Base-by-base conservation (phyloP, 2,797 vertebrate species). In the Lates japonicus region DNA sequence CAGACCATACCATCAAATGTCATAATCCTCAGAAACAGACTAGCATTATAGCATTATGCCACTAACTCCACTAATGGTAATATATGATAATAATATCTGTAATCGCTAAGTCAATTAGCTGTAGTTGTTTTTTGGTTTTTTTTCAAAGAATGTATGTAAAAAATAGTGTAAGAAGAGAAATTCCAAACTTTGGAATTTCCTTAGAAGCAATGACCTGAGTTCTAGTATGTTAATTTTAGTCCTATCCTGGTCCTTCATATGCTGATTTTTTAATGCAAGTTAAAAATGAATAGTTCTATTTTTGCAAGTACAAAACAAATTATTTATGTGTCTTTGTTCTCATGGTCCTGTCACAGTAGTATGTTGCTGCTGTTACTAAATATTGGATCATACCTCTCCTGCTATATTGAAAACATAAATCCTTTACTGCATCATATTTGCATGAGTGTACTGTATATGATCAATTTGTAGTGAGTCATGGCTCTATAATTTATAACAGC, bases 11-110 rank as follows among this genome's bases (percentile, higher is more conserved):
- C 37, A 60, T 80, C 86, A 88, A 78, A 90, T 88, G 80, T 82
- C 72, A 81, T 93, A 91, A 92, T 92, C 90, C 88, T 82, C 55
- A 66, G 57, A 87, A 87, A 88, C 79, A 88, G 80, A 80, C 55
- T 20, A 70, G 81, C 63, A 80, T 87, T 84, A 88, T 39, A 13
- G 81, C 37, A 76, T 89, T 90, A 88, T 25, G 48, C 59, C 74
- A 37, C n/a, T 78, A 69, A 83, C 72, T 61, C 61, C 33, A 37
- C 71, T 87, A 76, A 90, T 86, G 58, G 29, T 35, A 61, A 74
- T 49, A 74, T 84, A 66, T 81, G 70, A 81, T 66, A 44, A 80
- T 84, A 65, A 73, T 51, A 77, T 76, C 77, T 80, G 25, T 84
- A 60, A 78, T 87, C 46, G 74, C 82, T 61, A 9, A 66, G 48